Evolutionary conservation across 2,888 invertebrate genomes (phyloP).

Genomic region (Cynaeus angustus): DNA sequence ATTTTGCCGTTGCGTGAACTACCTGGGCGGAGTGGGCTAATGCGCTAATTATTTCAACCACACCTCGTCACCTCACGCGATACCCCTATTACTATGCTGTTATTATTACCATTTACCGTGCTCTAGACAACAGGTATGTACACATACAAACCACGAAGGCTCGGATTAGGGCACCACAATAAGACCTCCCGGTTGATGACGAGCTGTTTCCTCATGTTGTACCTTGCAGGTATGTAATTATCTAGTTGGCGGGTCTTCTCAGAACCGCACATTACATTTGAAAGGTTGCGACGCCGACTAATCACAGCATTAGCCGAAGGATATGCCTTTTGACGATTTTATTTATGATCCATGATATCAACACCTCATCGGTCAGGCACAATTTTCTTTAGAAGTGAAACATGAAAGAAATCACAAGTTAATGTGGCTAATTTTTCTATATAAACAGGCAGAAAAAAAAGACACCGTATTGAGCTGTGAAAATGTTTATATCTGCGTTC

Average conservation of each 20-base stretch:
- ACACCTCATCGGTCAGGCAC: constrained; percentile 12
- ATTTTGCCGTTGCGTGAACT: constrained; percentile 61
- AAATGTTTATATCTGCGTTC: too few relatives aligned
- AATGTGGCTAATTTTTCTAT: too few relatives aligned
- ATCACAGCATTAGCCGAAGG: constrained; percentile 28
- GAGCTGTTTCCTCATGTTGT: constrained; percentile 24
- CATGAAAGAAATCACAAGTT: neutral
- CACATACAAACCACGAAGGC: constrained; percentile 28
- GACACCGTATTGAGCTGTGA: too few relatives aligned
- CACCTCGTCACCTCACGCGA: constrained; percentile 66
- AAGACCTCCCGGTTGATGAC: constrained; percentile 36
- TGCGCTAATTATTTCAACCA: constrained; percentile 67
- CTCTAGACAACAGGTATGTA: constrained; percentile 51
- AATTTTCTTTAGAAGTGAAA: neutral
- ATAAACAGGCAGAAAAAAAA: too few relatives aligned
- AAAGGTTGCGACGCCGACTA: constrained; percentile 39
- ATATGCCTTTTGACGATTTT: constrained; percentile 32
- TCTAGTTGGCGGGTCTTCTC: constrained; percentile 52
- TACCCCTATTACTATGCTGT: constrained; percentile 60
- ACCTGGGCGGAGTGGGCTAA: constrained; percentile 65
- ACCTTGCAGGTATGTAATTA: constrained; percentile 48
- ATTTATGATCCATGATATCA: constrained; percentile 39
- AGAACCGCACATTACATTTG: constrained; percentile 44
- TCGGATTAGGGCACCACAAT: constrained; percentile 38
- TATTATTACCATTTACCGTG: constrained; percentile 55